Evolutionary conservation across 2,888 invertebrate species (phyloP), one percentile per base, ranked within the genome.

Genomic region (Rhagonycha fulva): DNA sequence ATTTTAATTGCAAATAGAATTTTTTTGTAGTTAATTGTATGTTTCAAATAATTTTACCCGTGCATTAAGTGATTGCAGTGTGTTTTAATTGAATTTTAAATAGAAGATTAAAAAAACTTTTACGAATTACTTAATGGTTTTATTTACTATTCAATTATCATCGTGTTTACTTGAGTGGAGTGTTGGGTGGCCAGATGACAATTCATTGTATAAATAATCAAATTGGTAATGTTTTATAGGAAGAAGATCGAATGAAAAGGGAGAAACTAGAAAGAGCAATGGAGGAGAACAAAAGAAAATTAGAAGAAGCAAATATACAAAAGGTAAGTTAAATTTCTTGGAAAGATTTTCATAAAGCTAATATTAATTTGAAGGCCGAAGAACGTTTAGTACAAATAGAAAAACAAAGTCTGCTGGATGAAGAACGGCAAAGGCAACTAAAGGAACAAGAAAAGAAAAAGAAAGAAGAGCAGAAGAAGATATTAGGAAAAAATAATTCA

Each of bases 271-370:
- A 98, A 90, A 93, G 93, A 89, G 98, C 98, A 89, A 94, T 98
- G 93, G 97, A 96, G 85, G 98, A 98, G 91, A 98, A 98, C 91
- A 98, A 98, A 92, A 93, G 93, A 89, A 98, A 98, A 91, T 97
- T 98, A 82, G 98, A 98, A 89, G 98, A 98, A 88, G 98, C 98
- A 82, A 98, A 98, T 91, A 94, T 94, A 86, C 97, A 97, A 93
- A 91, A 98, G 94, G 98, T 98, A 88, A 92, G 92, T 90, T 76
- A 4, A 32, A 1, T 10, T 72, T 12, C n/a, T 28, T 5, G n/a
- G n/a, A 47, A 47, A n/a, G 4, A 2, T n/a, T n/a, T 7, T 2
- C n/a, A n/a, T n/a, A n/a, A 47, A 47, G 7, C n/a, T 24, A 30
- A 19, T 80, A 78, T 80, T 68, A 69, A 77, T 81, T 84, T 88